Evolutionary conservation across 2,797 vertebrate genomes (phyloP), one percentile per base, ranked within the genome.

Genomic region (Schizopygopsis pylzovi): DNA sequence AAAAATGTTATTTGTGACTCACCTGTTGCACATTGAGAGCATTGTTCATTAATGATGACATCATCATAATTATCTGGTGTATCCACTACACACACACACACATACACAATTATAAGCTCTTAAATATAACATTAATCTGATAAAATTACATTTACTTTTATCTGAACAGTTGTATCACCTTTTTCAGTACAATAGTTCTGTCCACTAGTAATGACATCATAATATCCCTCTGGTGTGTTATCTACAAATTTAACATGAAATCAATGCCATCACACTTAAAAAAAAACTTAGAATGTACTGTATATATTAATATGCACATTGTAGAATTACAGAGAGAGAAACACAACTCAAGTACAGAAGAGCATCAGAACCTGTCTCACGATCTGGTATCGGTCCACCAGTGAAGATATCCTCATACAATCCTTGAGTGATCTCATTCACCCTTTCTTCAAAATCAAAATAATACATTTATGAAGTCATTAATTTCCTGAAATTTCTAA

Each of bases 1-100:
- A 45, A 54, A 20, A 2, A 54, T 18, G 56, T n/a, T n/a, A 22
- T 59, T 22, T 59, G 22, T n/a, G 9, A 59, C 56, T n/a, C 22
- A 59, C 56, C 56, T 59, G 56, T 73, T 43, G 61, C 7, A 49
- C 20, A 37, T 25, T 59, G 52, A 22, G 7, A 15, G 22, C 56
- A 37, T 20, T 37, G 47, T 71, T 33, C 33, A 71, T 15, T 52
- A 82, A 52, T 71, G 67, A 82, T 72, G 67, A 59, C 37, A 72
- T 82, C 81, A 43, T 71, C 81, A 20, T 71, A 71, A 41, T 43
- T 12, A 4, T 59, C 49, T 72, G 20, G 39, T 8, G 68, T 71
- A 20, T 71, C 68, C 41, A 71, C 68, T 43, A 71, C 22, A 25
- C 41, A 72, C 15, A 41, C 20, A 41, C 11, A n/a, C 20, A 71